Conservation (phyloP, 2,888 invertebrate genomes). For the Leptura quadrifasciata region DNA sequence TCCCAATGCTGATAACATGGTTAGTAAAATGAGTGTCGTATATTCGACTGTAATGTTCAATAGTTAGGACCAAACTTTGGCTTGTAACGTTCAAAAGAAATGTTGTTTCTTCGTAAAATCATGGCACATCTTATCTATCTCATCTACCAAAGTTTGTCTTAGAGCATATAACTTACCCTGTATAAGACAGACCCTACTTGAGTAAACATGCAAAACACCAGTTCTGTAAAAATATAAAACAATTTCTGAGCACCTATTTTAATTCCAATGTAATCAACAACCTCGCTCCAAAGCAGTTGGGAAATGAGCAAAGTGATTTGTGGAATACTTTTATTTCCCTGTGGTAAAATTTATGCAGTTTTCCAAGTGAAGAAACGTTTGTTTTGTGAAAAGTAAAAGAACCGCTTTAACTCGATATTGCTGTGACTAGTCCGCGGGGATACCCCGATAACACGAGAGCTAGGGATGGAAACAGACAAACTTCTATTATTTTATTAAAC, state of each 20-base stretch:
- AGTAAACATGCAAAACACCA: not conserved
- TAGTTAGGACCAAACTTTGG: too few species aligned
- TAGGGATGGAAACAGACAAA: not conserved
- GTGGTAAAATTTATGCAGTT: conserved; percentile 53
- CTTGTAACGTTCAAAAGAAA: too few species aligned
- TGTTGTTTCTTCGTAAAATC: too few species aligned
- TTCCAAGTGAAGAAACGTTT: conserved; percentile 52
- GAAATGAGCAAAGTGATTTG: conserved; percentile 50
- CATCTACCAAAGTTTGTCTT: too few species aligned
- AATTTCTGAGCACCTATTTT: conserved; percentile 18
- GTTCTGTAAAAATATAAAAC: not conserved
- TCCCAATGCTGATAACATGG: too few species aligned
- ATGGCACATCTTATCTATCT: too few species aligned
- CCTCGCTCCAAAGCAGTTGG: conserved; percentile 22
- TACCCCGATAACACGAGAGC: conserved; percentile 40
- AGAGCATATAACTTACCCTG: too few species aligned
- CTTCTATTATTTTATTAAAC: not conserved
- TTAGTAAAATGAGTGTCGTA: too few species aligned
- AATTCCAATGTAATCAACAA: conserved; percentile 41
- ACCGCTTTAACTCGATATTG: conserved; percentile 48
- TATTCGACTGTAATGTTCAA: too few species aligned
- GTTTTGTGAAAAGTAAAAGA: conserved; percentile 44
- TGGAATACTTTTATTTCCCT: conserved; percentile 54
- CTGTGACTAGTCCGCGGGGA: conserved; percentile 47
- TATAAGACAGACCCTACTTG: too few species aligned